Conservation (phyloP, 2,113 vertebrate genomes). For the Cyphomyrus plagiostoma region DNA sequence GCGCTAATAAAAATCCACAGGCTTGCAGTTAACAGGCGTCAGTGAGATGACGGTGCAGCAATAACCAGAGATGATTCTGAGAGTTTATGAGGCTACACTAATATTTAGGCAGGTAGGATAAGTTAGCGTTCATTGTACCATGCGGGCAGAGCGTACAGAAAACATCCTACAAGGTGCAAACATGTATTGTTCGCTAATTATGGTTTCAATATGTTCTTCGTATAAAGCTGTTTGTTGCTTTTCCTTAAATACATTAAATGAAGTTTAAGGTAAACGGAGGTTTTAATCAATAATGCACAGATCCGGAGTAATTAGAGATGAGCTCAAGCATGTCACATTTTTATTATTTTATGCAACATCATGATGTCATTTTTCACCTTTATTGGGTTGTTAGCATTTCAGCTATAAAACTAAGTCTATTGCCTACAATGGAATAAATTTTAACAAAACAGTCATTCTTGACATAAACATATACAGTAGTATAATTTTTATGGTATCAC, state of each 20-base stretch:
- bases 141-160: neutral
- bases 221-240: neutral
- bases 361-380: neutral
- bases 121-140: neutral
- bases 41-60: neutral
- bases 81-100: neutral
- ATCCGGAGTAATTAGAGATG: neutral
- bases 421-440: neutral
- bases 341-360: neutral
- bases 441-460: neutral
- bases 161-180: neutral
- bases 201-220: neutral
- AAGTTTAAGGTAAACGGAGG: neutral
- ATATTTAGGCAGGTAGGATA: neutral
- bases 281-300: neutral
- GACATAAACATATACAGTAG: neutral
- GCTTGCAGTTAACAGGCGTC: neutral
- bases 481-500: neutral
- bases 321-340: neutral
- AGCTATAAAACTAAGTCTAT: neutral
- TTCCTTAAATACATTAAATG: neutral
- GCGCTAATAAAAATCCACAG: neutral
- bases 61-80: neutral
- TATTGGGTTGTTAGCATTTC: neutral
- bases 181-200: neutral